Conservation (phyloP, 2,797 vertebrate genomes). For the Coracias cyanogaster region DNA sequence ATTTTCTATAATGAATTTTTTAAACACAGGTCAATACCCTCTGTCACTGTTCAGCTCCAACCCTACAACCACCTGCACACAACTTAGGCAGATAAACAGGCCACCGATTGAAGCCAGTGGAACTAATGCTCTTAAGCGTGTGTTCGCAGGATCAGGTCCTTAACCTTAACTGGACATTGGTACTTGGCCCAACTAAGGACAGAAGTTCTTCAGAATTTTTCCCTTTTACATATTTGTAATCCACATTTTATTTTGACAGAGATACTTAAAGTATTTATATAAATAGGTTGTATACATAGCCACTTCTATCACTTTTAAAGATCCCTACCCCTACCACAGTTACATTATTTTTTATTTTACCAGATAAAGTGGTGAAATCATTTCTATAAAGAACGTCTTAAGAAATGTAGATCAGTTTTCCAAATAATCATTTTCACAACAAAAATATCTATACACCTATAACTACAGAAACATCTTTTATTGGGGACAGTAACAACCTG, state of each 20-base stretch:
- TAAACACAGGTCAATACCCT: conserved; percentile 67
- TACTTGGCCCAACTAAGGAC: background rate
- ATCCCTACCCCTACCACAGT: conserved; percentile 75
- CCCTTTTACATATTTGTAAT: background rate
- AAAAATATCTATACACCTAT: conserved; percentile 72
- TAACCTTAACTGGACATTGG: background rate
- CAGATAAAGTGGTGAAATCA: conserved; percentile 64
- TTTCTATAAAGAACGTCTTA: conserved; percentile 61
- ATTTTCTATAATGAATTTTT: conserved; percentile 61
- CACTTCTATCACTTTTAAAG: conserved; percentile 69
- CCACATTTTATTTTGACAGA: conserved; percentile 33
- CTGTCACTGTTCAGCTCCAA: background rate
- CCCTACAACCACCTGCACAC: background rate
- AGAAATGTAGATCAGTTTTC: conserved; percentile 74
- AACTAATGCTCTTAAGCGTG: background rate
- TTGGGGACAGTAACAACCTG: conserved; percentile 62
- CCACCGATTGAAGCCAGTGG: background rate
- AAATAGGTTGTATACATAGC: conserved; percentile 76
- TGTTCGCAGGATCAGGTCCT: background rate
- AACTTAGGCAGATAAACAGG: background rate
- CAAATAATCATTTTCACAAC: conserved; percentile 74
- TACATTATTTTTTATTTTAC: conserved; percentile 65
- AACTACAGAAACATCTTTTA: conserved; percentile 68
- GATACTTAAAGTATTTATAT: conserved; percentile 72
- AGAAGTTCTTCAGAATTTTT: background rate